Evolutionary conservation across 1,140 invertebrate species (phyloP), one percentile per base, ranked within the genome.

Genomic region (Phortica variegata): DNA sequence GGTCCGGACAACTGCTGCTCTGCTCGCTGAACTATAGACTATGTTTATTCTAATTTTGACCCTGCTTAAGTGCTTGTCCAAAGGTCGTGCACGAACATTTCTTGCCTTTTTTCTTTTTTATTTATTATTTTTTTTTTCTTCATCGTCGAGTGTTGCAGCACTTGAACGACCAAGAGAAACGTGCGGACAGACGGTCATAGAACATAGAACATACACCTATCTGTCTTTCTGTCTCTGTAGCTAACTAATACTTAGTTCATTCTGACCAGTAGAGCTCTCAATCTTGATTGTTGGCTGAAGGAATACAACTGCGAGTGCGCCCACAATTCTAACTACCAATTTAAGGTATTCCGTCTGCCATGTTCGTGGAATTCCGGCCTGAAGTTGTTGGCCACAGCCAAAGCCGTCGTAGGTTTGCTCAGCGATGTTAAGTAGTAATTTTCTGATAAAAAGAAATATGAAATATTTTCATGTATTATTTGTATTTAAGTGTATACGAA

Each of bases 11-110:
- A n/a, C n/a, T n/a, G n/a, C n/a, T n/a, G n/a, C n/a, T n/a, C n/a
- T n/a, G n/a, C n/a, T n/a, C n/a, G n/a, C n/a, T n/a, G n/a, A n/a
- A n/a, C n/a, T n/a, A n/a, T n/a, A n/a, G n/a, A n/a, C 31, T 33
- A 40, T 71, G 57, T 71, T 68, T 71, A 71, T 71, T 71, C 68
- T 71, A 71, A 71, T 71, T 72, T 59, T 61, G 68, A 72, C 60
- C 66, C 68, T 58, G 45, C 60, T 71, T 60, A 71, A 71, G 66
- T 71, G 53, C 40, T 44, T 29, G 10, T 26, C 10, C 23, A 26
- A 26, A 26, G 23, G 23, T 26, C 23, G 23, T 5, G n/a, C n/a
- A 6, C 23, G 23, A 26, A 26, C 23, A 26, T n/a, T n/a, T n/a
- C n/a, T n/a, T n/a, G 33, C 13, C 33, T 34, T 10, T n/a, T 34